Evolutionary conservation across 2,113 vertebrate genomes (phyloP), one percentile per base, ranked within the genome.

Genomic region (Mesoclemmys tuberculata): DNA sequence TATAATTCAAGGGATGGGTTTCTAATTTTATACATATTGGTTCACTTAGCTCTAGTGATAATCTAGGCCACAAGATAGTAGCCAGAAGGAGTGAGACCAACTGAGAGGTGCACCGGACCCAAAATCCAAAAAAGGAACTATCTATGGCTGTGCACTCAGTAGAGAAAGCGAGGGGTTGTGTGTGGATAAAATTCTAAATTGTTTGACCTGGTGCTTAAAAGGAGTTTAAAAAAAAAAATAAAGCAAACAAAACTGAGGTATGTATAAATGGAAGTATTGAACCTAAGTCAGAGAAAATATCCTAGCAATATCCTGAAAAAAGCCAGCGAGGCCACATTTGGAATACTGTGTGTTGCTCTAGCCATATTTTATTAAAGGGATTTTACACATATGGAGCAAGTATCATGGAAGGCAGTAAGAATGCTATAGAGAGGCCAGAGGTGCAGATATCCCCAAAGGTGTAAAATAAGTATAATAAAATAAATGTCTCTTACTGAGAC

Each of bases 11-110:
- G 78, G 92, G 92, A 96, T 88, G 48, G 68, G 87, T 84, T 78
- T 89, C 31, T 93, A 94, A 96, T 96, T 94, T 91, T 95, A 95
- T 95, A 89, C 90, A 94, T 97, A 96, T 92, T 95, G 92, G 78
- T 94, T 94, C 85, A 54, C 80, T 94, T 13, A 0, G 16, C 46
- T 96, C 87, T 95, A 84, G 89, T 88, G 93, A 93, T 96, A 97
- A 97, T 96, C 95, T 94, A 91, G 93, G 94, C 96, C 95, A 97
- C 44, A 85, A 95, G 55, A 81, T 87, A 56, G 49, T 13, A 85
- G 74, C 85, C 64, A 92, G n/a, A 6, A 82, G 91, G 41, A 92
- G 87, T 22, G 87, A 95, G 94, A 93, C 26, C 80, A 26, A 78
- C 80, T 90, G 86, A 94, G 91, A 92, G 84, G 91, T 93, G 61